Evolutionary conservation across 2,797 vertebrate species (phyloP), one percentile per base, ranked within the genome.

Genomic region (Periophthalmus magnuspinnatus): DNA sequence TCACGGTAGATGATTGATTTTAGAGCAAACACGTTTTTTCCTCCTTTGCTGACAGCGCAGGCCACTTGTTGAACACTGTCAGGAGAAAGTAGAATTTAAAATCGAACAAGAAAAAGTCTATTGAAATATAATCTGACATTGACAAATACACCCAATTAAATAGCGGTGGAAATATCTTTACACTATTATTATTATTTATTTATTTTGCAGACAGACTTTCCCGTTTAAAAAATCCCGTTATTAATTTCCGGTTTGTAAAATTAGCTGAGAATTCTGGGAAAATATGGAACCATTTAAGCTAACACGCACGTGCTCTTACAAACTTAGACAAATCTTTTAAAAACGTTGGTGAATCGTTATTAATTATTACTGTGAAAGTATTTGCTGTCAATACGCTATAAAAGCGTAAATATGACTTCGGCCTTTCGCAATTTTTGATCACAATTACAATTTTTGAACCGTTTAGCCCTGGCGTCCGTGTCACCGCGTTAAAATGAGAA

Each of bases 1-100:
- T 5, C 19, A 1, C 21, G 75, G 92, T 93, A 93, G 94, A 93
- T 91, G 81, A 92, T 90, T 91, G 75, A 88, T 84, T 83, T 76
- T 6, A 79, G 84, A 81, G 82, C 78, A 92, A 92, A 91, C 84
- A 81, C 86, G 78, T 59, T 80, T 85, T 80, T 87, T 28, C 28
- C 90, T 87, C 78, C 36, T 81, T 77, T 64, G 50, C 72, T 28
- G 33, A 36, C 32, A 60, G 55, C 24, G 60, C 60, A 74, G 64
- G 80, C 67, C 73, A 88, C 89, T 83, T 89, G 87, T 90, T 91
- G 87, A 88, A 77, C 58, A 65, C 38, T 54, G 57, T 70, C 54
- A 68, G 67, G 65, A 71, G 54, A 74, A 68, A 60, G 67, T 63
- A 73, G 77, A 28, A 52, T 66, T 81, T 67, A 9, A 81, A 77